Base-by-base conservation (phyloP, 2,797 vertebrate genomes). In the Podargus strigoides region DNA sequence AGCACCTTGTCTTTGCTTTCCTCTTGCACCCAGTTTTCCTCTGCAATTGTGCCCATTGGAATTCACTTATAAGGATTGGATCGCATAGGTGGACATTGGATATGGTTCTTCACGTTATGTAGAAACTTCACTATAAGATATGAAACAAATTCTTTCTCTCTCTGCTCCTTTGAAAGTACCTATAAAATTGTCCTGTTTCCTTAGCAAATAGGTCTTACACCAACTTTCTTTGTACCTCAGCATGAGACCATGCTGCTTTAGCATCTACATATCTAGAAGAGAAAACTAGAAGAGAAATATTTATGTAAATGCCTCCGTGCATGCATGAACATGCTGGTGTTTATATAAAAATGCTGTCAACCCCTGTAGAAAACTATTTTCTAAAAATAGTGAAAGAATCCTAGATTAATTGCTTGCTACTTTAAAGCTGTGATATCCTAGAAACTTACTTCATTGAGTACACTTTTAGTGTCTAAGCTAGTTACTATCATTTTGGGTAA, bases 391-490 rank as follows among this genome's bases (percentile, higher is more conserved):
- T 81, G 52, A 53, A 86, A 93, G 89, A 96, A 90, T 93, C 91
- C 67, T 84, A 67, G 83, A 95, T 95, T 96, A 97, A 96, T 96
- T 96, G 85, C 85, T 94, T 94, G 64, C 82, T 95, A 28, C 95
- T 93, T 88, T 80, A 90, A 90, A 96, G 90, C 94, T 94, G 94
- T 95, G 94, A 95, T 96, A 96, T 89, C 62, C 90, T 83, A 84
- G 90, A 89, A 95, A 89, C 93, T 94, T 95, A 39, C 12, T 97
- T 93, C 60, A 39, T 83, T 89, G 68, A 93, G 87, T 93, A 92
- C 91, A 96, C 96, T 96, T 96, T 97, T 97, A 97, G 93, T 96
- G 95, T 96, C 96, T 95, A 87, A 96, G 85, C 59, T 86, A 70
- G 91, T 97, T 96, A 97, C 86, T 93, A 75, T 97, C 91, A 96